Evolutionary conservation across 2,797 vertebrate species (phyloP), one percentile per base, ranked within the genome.

Genomic region (Rhinatrema bivittatum): DNA sequence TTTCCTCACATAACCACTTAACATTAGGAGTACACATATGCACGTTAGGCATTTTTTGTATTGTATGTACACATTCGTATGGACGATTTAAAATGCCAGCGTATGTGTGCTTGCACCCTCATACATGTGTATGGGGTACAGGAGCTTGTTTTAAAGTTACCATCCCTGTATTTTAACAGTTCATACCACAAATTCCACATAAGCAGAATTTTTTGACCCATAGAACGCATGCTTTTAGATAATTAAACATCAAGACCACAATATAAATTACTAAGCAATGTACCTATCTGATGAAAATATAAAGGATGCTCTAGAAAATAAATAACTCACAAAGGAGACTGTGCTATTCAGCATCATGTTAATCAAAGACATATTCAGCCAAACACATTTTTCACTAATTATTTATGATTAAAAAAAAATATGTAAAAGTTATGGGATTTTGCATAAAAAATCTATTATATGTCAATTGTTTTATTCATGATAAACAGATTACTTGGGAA

Each of bases 401-500:
- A 86, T 77, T 82, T 68, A 77, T 62, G 60, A 68, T 56, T 65
- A 45, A n/a, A n/a, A 54, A 62, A 53, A 81, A 82, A 68, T 53
- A 77, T 39, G 53, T 47, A 56, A 72, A 62, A 62, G 56, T 73
- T 61, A 33, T 55, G 50, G 29, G 68, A 74, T 68, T 78, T 61
- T 63, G 54, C 54, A 66, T 58, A 62, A 58, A 54, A 68, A 61
- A 55, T 62, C 62, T 67, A 74, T 53, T 71, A 41, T 54, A 53
- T 77, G 70, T 73, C 69, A 53, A 77, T 78, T 78, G 63, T 79
- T 82, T 82, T 73, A 82, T 79, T 85, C 76, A 78, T 74, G 73
- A 76, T 81, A 78, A 85, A 79, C 76, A 74, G 77, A 85, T 72
- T 64, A 75, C 71, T 76, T 70, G 60, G 65, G 83, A 81, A 78